Conservation (phyloP, 2,797 vertebrate genomes). For the Poeciliopsis presidionis region DNA sequence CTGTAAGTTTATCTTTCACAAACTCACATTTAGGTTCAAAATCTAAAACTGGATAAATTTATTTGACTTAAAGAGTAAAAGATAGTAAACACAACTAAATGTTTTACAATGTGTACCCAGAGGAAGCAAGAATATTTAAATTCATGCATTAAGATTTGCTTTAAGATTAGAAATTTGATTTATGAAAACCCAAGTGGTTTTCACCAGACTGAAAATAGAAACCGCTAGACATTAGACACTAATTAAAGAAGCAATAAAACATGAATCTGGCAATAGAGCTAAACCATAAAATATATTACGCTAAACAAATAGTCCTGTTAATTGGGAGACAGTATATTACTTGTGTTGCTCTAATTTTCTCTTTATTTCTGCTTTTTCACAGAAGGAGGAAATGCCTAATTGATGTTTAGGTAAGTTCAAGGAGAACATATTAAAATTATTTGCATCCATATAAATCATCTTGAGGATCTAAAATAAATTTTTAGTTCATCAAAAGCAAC, state of each 20-base stretch:
- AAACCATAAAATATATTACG: slow-evolving; percentile 15
- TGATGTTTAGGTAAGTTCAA: slow-evolving; percentile 53
- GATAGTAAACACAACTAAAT: too few species aligned
- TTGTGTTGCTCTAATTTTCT: slow-evolving; percentile 16
- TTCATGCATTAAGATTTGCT: neutral
- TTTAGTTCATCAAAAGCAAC: neutral
- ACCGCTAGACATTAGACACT: neutral
- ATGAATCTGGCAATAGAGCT: slow-evolving; percentile 25
- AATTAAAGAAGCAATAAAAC: slow-evolving; percentile 29
- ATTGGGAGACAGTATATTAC: neutral
- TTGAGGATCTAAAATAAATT: neutral
- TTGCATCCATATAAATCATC: neutral
- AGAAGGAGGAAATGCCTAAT: slow-evolving; percentile 78
- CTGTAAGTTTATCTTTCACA: too few species aligned
- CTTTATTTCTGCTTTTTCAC: slow-evolving; percentile 36
- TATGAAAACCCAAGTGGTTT: slow-evolving; percentile 29
- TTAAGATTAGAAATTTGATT: slow-evolving; percentile 22
- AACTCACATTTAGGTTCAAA: too few species aligned
- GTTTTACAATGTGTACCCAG: neutral
- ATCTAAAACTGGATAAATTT: too few species aligned
- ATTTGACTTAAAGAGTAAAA: too few species aligned
- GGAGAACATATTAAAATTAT: neutral
- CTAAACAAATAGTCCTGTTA: neutral
- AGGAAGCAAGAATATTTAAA: slow-evolving; percentile 25
- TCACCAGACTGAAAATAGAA: slow-evolving; percentile 24